Evolutionary conservation across 2,797 vertebrate genomes (phyloP), one percentile per base, ranked within the genome.

Genomic region (Pyrocephalus nanus): DNA sequence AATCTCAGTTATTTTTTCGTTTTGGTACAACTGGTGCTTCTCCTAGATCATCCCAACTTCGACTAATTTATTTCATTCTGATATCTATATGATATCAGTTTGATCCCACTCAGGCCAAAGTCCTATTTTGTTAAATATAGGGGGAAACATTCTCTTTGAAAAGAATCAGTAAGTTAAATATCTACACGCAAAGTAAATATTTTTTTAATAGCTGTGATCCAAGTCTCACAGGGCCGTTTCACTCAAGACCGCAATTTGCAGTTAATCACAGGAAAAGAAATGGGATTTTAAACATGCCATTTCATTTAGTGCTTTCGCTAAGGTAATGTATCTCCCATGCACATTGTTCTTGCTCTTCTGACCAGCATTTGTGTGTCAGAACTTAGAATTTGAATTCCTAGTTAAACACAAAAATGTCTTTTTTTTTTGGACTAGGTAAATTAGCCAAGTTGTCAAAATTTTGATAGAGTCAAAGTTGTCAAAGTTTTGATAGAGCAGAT

Each of bases 231-330:
- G 16, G 60, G 43, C 32, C 7, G 34, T 65, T 30, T 45, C 34
- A 75, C 15, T 53, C 11, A 65, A 27, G 47, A 72, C 23, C 69
- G 20, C 4, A 62, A 55, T 55, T 12, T 75, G 8, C 21, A 64
- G 19, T 54, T 85, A 60, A 64, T 80, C 65, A 62, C 12, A 21
- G 29, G 10, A 25, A 66, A 84, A 62, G 4, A 50, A 69, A n/a
- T 0, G 0, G 9, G 4, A 61, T 83, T 88, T 88, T n/a, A 54
- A 76, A 65, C 5, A 57, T n/a, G 3, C 1, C 0, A 32, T 73
- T 69, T 16, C n/a, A 61, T 73, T 76, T 77, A 74, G 11, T 84
- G 21, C 2, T 54, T 80, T 47, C 64, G 11, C 8, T 62, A 91
- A 69, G 2, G 25, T 72, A 60, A 25, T 72, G 4, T 29, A 40